Base-by-base conservation (phyloP, 2,888 invertebrate genomes). In the Deilephila porcellus region DNA sequence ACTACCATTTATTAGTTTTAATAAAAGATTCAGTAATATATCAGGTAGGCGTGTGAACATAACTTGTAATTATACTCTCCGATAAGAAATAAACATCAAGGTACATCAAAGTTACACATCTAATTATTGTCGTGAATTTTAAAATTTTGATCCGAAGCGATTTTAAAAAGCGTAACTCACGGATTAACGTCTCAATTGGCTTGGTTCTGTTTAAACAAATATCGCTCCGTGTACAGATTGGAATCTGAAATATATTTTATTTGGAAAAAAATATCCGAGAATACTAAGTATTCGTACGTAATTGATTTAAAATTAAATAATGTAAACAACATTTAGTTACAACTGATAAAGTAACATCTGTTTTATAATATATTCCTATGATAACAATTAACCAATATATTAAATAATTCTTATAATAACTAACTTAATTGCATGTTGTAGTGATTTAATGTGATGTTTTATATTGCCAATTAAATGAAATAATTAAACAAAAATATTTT, bases 81-180 rank as follows among this genome's bases (percentile, higher is more conserved):
- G 45, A 74, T 45, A 64, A 64, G 34, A 76, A 77, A 80, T 77
- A 77, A 83, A 81, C 79, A 73, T 73, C 78, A 78, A 76, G 71
- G 60, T 80, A 84, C 80, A 71, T 85, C 83, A 81, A 84, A 82
- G 77, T 84, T 86, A 87, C 80, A 86, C 85, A 74, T 87, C 91
- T 92, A 92, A 91, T 94, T 94, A 94, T 94, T 94, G 93, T 93
- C 93, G 88, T 86, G 89, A 85, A 84, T 85, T 79, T 83, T 85
- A 82, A 81, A 83, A 53, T 63, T 72, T 72, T 56, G 25, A 71
- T 45, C 19, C 19, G n/a, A 45, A 71, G 59, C 25, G 34, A 45
- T 64, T 29, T 70, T 14, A n/a, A 53, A 70, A 29, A 70, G 19
- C 20, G 1, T 70, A 29, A 45, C 45, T 45, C 45, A 45, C 14